Evolutionary conservation across 1,140 invertebrate species (phyloP).

Genomic region (Drosophila jambulina): DNA sequence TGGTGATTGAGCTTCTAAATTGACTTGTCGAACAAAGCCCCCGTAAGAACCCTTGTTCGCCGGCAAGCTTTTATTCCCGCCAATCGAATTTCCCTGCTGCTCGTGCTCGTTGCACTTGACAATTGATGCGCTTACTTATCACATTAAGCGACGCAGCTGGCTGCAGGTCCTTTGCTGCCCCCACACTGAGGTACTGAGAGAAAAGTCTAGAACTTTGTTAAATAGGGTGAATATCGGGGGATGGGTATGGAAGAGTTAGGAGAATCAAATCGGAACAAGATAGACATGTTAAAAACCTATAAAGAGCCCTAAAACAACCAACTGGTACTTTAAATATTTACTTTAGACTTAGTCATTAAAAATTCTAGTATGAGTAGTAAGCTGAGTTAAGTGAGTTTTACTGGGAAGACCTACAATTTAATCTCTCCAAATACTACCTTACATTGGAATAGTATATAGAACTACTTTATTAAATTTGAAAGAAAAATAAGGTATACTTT

Average conservation of each 20-base stretch:
- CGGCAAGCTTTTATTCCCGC: constrained; percentile 8
- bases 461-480: background rate
- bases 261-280: background rate
- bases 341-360: no score
- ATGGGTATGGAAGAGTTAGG: background rate
- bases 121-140: constrained; percentile 81
- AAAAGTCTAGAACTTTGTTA: background rate
- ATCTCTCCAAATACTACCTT: background rate
- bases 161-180: background rate
- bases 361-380: background rate
- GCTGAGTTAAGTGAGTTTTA: background rate
- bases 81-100: constrained; percentile 46
- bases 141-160: constrained; percentile 54
- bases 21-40: constrained; percentile 32
- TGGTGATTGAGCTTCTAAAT: constrained; percentile 37
- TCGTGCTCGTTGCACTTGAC: constrained; percentile 54
- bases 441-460: background rate
- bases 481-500: no score
- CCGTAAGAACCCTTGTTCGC: constrained; percentile 10
- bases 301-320: no score
- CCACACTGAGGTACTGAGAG: constrained; percentile 1
- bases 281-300: no score
- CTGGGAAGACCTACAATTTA: background rate
- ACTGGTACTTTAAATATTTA: no score
- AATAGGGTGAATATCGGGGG: background rate